These are phyloP conservation scores for Athene noctua DNA, from an alignment of 2,113 vertebrate genomes.

Conservation along the genomic window DNA sequence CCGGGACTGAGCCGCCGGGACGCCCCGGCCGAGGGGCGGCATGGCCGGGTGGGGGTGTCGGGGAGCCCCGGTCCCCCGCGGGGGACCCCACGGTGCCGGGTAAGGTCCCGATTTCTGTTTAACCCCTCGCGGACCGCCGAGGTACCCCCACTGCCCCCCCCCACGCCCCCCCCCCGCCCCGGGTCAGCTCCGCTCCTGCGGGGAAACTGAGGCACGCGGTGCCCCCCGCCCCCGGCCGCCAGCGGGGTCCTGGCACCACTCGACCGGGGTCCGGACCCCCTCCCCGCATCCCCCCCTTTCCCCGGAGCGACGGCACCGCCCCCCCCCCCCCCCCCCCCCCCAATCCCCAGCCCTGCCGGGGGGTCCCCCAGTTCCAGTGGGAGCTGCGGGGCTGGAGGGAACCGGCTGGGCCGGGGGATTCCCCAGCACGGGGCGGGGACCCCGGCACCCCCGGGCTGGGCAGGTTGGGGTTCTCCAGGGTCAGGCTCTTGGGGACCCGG, in stretches of 20 bases:
- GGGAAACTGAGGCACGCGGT: neutral
- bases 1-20: neutral
- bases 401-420: neutral
- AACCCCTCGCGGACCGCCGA: neutral
- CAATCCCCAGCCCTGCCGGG: too few species aligned
- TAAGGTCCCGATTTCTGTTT: neutral
- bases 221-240: neutral
- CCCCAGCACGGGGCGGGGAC: neutral
- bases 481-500: neutral
- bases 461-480: neutral
- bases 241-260: neutral
- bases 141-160: too few species aligned
- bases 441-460: too few species aligned
- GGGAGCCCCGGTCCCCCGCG: neutral
- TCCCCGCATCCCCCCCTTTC: too few species aligned
- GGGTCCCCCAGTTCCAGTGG: neutral
- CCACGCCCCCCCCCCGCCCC: rapidly evolving
- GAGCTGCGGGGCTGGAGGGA: neutral
- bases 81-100: neutral
- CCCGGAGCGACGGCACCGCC: neutral
- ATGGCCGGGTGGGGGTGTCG: neutral
- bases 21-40: neutral
- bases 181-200: neutral
- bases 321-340: too few species aligned
- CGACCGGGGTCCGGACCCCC: neutral